Conservation (phyloP, 2,888 invertebrate species). For the Pollenia amentaria region DNA sequence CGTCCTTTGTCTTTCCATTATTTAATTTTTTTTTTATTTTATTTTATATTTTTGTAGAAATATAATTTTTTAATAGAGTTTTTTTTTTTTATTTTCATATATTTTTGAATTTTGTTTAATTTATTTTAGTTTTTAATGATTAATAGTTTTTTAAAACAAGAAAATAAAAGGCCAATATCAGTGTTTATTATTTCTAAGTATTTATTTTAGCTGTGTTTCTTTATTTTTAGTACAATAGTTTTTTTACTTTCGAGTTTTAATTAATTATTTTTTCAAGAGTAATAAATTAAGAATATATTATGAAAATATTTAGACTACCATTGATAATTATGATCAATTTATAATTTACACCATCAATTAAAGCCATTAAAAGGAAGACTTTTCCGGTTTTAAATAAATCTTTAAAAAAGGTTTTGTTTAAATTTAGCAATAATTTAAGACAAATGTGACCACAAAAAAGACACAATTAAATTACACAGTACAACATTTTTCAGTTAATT, state of each 20-base stretch:
- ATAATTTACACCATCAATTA: conserved; percentile 33
- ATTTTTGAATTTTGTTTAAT: not conserved
- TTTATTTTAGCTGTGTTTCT: not conserved
- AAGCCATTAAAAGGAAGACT: no score
- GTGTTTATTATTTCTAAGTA: conserved; percentile 53
- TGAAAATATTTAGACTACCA: conserved; percentile 48
- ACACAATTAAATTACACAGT: no score
- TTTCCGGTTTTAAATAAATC: no score
- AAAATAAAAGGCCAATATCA: conserved; percentile 75
- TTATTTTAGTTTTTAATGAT: conserved; percentile 44
- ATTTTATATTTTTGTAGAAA: conserved; percentile 36
- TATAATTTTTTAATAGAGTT: conserved; percentile 34
- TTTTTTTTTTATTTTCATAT: conserved; percentile 9
- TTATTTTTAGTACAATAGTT: conserved; percentile 28
- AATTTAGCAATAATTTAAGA: no score
- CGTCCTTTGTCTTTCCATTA: not conserved
- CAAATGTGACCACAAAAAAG: no score
- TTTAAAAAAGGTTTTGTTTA: no score
- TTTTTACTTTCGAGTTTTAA: conserved; percentile 25
- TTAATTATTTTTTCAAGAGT: conserved; percentile 24
- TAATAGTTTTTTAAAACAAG: conserved; percentile 56
- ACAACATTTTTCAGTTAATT: no score
- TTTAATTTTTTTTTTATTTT: not conserved
- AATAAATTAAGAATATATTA: conserved; percentile 44
- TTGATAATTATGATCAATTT: conserved; percentile 29